Conservation (phyloP, 1,140 invertebrate species). For the Heliothis subflexa region DNA sequence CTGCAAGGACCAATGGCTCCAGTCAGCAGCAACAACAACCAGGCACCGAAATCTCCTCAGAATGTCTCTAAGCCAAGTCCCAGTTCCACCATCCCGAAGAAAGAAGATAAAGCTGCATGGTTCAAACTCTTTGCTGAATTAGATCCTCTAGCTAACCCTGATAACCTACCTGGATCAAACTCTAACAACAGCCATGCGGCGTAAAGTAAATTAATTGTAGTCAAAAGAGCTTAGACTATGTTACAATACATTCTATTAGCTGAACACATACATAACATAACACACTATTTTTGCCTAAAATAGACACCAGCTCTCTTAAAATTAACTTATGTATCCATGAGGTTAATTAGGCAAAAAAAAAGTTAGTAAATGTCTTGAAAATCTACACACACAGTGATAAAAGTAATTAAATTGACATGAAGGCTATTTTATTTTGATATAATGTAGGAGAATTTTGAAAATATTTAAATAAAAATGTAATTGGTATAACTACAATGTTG, state of each 20-base stretch:
- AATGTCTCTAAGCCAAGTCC: slow-evolving; percentile 46
- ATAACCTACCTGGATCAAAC: slow-evolving; percentile 80
- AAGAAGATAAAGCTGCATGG: slow-evolving; percentile 89
- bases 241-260: background rate
- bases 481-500: slow-evolving; percentile 25
- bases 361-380: background rate
- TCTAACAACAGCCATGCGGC: slow-evolving; percentile 82
- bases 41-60: slow-evolving; percentile 49
- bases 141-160: slow-evolving; percentile 94
- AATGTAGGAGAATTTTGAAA: slow-evolving; percentile 13
- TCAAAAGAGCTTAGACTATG: slow-evolving; percentile 17
- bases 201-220: slow-evolving; percentile 49
- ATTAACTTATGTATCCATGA: background rate
- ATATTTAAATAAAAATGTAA: slow-evolving; percentile 9
- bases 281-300: background rate
- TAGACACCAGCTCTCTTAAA: background rate
- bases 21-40: slow-evolving; percentile 54
- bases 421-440: background rate
- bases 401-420: slow-evolving; percentile 17
- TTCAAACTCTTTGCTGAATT: slow-evolving; percentile 97
- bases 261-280: background rate
- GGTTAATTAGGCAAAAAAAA: background rate
- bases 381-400: slow-evolving; percentile 7
- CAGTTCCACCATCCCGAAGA: slow-evolving; percentile 63
- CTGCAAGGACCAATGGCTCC: slow-evolving; percentile 64